Evolutionary conservation across 1,140 invertebrate species (phyloP).

Genomic region (Physella acuta): DNA sequence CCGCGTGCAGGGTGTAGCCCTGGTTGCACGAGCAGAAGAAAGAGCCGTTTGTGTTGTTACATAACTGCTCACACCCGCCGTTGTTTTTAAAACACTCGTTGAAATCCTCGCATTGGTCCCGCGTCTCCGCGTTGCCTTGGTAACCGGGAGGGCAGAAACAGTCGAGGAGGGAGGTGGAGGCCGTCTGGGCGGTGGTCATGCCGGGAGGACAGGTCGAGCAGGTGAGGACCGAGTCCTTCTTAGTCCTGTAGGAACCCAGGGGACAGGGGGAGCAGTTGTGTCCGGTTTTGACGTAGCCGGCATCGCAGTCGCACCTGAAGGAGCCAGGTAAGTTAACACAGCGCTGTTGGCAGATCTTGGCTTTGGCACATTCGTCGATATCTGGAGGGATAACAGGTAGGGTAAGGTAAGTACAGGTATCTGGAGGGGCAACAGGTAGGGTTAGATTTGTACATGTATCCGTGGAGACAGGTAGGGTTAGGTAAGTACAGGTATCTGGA

Average conservation of each 20-base stretch:
- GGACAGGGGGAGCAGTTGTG: constrained; percentile 19
- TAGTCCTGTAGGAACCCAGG: constrained; percentile 16
- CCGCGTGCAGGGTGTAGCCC: constrained; percentile 23
- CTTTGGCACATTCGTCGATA: constrained; percentile 53
- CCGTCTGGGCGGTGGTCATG: constrained; percentile 5
- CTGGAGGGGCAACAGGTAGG: no score
- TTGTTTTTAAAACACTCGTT: constrained; percentile 56
- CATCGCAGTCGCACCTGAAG: constrained; percentile 40
- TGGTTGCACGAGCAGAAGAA: constrained; percentile 38
- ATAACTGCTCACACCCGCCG: constrained; percentile 55
- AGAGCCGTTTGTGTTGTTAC: constrained; percentile 39
- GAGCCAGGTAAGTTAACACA: constrained; percentile 42
- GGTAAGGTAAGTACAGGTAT: no score
- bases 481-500: no score
- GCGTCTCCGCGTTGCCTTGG: constrained; percentile 15
- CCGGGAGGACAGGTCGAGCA: constrained; percentile 16
- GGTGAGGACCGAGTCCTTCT: not conserved
- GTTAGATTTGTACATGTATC: no score
- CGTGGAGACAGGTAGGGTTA: no score
- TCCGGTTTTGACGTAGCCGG: constrained; percentile 27
- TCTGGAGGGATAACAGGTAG: constrained; percentile 31
- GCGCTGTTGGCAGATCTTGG: constrained; percentile 34
- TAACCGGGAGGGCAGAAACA: constrained; percentile 24
- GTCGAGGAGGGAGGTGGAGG: constrained; percentile 1
- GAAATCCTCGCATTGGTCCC: constrained; percentile 34